A percentile compares a stretch with the other conserved stretches of the same genome.
These are phyloP conservation scores for Drosophila santomea DNA, from an alignment of 1,140 invertebrate species.

Conservation along the genomic window DNA sequence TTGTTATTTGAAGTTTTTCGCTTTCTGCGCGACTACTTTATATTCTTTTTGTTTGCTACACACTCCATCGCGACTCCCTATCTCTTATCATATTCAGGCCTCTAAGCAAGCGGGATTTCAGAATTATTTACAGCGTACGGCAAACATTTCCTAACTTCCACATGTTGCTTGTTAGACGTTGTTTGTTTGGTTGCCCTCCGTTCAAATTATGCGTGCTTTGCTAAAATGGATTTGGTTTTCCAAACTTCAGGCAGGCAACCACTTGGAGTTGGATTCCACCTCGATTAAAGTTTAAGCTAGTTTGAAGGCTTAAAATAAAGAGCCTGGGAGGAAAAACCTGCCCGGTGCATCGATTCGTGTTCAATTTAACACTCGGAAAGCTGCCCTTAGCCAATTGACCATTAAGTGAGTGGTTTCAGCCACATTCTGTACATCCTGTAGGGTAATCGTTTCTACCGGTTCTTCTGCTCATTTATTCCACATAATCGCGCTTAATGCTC, in stretches of 20 bases:
- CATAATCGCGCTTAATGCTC: slow-evolving; percentile 58
- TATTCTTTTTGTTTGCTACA: slow-evolving; percentile 19
- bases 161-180: slow-evolving; percentile 24
- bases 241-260: not conserved
- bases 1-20: slow-evolving; percentile 44
- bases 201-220: slow-evolving; percentile 24
- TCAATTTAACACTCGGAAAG: slow-evolving; percentile 13
- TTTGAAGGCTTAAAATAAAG: not conserved
- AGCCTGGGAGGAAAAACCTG: not conserved
- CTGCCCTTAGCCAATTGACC: slow-evolving; percentile 14
- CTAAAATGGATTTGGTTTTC: slow-evolving; percentile 32
- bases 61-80: not conserved
- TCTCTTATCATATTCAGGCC: slow-evolving; percentile 25
- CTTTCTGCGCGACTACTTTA: slow-evolving; percentile 24
- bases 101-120: slow-evolving; percentile 18
- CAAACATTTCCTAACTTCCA: slow-evolving; percentile 26
- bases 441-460: slow-evolving; percentile 21
- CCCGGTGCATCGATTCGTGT: slow-evolving; percentile 9
- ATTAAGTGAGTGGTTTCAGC: slow-evolving; percentile 22
- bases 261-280: not conserved
- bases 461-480: slow-evolving; percentile 25
- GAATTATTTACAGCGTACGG: slow-evolving; percentile 25
- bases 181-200: slow-evolving; percentile 18
- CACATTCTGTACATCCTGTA: not conserved
- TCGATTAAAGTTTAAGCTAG: not conserved